Conservation (phyloP, 2,113 vertebrate species). For the Patagioenas fasciata region DNA sequence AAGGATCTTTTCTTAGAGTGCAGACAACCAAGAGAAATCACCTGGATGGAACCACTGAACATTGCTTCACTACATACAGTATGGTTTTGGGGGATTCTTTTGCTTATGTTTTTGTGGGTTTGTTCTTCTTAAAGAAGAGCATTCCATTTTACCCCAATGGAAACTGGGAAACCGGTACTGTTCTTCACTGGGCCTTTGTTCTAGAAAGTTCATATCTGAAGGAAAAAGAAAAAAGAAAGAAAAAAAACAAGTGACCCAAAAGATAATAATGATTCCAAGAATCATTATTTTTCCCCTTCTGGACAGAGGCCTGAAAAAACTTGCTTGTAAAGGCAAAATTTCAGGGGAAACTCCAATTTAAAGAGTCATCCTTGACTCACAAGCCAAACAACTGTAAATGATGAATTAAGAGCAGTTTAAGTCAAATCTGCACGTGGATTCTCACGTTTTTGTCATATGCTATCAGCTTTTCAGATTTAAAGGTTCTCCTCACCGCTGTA, state of each 20-base stretch:
- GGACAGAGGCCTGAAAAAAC: slow-evolving; percentile 23
- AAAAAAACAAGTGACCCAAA: neutral
- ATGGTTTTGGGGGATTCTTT: neutral
- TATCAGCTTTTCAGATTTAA: neutral
- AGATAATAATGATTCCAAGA: slow-evolving; percentile 4
- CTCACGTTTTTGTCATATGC: neutral
- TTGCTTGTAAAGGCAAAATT: slow-evolving; percentile 38
- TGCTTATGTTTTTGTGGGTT: neutral
- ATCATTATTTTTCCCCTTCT: neutral
- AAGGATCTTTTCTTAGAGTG: neutral
- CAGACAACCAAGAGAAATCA: neutral
- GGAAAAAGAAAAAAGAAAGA: too few relatives aligned
- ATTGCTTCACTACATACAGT: neutral
- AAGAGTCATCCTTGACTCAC: neutral
- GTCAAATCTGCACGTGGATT: neutral
- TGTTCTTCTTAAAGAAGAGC: neutral
- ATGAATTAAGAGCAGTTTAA: slow-evolving; percentile 13
- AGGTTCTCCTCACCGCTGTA: neutral
- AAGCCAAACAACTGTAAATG: slow-evolving; percentile 15
- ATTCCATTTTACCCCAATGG: neutral
- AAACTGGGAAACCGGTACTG: neutral
- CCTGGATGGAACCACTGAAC: neutral
- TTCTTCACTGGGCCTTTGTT: neutral
- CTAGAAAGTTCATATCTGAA: neutral
- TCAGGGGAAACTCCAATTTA: slow-evolving; percentile 45